Percentiles rank a stretch among this genome's conserved stretches.
These are phyloP conservation scores for Seriola aureovittata DNA, from an alignment of 2,113 vertebrate species.

Conservation along the genomic window DNA sequence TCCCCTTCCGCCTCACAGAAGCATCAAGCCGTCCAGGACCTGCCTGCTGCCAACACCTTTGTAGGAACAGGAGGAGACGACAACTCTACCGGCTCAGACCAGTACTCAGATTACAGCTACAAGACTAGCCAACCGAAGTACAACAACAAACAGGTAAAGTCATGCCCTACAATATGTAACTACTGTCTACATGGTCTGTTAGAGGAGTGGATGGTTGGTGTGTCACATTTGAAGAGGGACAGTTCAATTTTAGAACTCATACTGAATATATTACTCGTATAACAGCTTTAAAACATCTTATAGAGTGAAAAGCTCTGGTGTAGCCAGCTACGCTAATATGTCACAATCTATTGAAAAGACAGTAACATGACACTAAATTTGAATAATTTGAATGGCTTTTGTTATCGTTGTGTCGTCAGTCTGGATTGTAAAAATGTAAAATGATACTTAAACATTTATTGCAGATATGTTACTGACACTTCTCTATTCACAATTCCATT, in stretches of 20 bases:
- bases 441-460: conserved; percentile 2
- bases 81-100: conserved; percentile 98
- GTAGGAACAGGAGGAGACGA: conserved; percentile 98
- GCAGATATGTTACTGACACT: conserved; percentile 4
- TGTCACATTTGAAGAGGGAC: neutral
- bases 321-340: neutral
- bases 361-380: conserved; percentile 5
- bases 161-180: conserved; percentile 72
- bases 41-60: conserved; percentile 97
- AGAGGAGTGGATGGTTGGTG: conserved; percentile 9
- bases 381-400: neutral
- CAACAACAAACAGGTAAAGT: conserved; percentile 98
- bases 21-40: conserved; percentile 98
- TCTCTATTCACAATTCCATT: neutral
- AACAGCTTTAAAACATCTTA: neutral
- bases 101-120: conserved; percentile 99
- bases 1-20: conserved; percentile 98
- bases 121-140: conserved; percentile 97
- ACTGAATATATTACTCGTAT: neutral
- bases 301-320: neutral
- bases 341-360: conserved; percentile 3
- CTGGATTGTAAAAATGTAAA: conserved; percentile 18
- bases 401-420: neutral
- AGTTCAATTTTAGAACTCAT: neutral
- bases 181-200: conserved; percentile 50